A percentile compares a stretch with the other conserved stretches of the same genome.
phyloP scores from a whole-genome alignment of 2,888 invertebrate species.

The Entomobrya multifasciata region DNA sequence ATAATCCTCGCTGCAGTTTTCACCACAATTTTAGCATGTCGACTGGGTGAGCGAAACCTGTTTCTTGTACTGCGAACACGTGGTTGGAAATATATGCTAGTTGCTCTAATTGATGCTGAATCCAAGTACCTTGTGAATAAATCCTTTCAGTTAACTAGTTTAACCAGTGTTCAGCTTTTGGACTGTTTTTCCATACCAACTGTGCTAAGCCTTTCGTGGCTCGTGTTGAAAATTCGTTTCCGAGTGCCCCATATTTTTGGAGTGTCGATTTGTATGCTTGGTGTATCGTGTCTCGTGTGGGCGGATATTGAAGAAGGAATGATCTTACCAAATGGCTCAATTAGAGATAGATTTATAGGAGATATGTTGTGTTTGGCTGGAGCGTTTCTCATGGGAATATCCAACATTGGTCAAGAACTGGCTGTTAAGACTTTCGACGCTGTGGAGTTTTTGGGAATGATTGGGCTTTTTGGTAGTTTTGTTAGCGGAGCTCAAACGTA shows the following conservation, averaged over 20 bases:
- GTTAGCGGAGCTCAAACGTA: constrained; percentile 82
- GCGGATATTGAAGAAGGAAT: constrained; percentile 87
- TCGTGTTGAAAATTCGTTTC: constrained; percentile 89
- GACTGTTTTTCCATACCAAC: constrained; percentile 93
- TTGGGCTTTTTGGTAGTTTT: constrained; percentile 91
- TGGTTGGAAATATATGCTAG: constrained; percentile 89
- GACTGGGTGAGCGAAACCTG: constrained; percentile 85
- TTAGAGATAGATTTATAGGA: constrained; percentile 89
- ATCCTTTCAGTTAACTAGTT: constrained; percentile 89
- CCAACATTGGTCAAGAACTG: constrained; percentile 90
- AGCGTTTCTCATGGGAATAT: constrained; percentile 89
- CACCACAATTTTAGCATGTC: constrained; percentile 88
- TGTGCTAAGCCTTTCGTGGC: constrained; percentile 88
- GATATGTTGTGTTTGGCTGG: constrained; percentile 91
- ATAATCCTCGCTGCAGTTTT: constrained; percentile 88
- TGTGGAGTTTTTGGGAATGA: constrained; percentile 90
- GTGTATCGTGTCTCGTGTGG: constrained; percentile 91
- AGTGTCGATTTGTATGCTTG: constrained; percentile 89
- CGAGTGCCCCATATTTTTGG: constrained; percentile 87
- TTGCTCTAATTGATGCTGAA: constrained; percentile 92
- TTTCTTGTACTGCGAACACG: constrained; percentile 86
- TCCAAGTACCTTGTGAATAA: constrained; percentile 91
- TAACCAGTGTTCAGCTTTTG: constrained; percentile 87
- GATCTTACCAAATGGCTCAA: constrained; percentile 67
- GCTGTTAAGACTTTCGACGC: constrained; percentile 87